Conservation (phyloP, 2,113 vertebrate genomes). For the Maccullochella peelii region DNA sequence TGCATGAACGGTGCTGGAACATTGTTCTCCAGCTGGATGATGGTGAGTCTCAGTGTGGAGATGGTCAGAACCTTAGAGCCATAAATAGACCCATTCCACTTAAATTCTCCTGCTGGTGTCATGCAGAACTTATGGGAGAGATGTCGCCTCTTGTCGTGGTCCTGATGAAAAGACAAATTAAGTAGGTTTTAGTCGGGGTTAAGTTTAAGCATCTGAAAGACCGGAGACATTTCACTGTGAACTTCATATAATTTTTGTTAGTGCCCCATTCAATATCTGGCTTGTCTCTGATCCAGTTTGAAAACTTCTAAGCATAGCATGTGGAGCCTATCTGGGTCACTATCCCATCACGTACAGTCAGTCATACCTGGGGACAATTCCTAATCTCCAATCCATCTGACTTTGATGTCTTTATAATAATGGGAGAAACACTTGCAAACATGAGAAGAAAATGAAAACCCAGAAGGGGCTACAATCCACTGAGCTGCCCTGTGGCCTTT, state of each 20-base stretch:
- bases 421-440: not conserved
- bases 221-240: not conserved
- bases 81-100: slow-evolving; percentile 98
- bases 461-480: not conserved
- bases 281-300: not conserved
- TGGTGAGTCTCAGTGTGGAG: slow-evolving; percentile 96
- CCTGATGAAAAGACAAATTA: slow-evolving; percentile 69
- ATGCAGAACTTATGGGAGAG: slow-evolving; percentile 98
- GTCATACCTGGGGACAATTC: not conserved
- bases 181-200: not conserved
- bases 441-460: not conserved
- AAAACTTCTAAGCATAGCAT: not conserved
- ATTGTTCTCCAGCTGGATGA: slow-evolving; percentile 98
- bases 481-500: not conserved
- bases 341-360: not conserved
- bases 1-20: slow-evolving; percentile 97
- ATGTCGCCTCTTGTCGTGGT: slow-evolving; percentile 97
- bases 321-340: not conserved
- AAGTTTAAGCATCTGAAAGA: not conserved
- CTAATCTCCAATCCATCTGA: not conserved
- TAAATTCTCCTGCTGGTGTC: slow-evolving; percentile 97
- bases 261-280: not conserved
- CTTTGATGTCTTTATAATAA: not conserved
- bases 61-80: slow-evolving; percentile 97
- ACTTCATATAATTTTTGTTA: not conserved